Evolutionary conservation across 2,888 invertebrate species (phyloP), one percentile per base, ranked within the genome.

Genomic region (Cabera pusaria): DNA sequence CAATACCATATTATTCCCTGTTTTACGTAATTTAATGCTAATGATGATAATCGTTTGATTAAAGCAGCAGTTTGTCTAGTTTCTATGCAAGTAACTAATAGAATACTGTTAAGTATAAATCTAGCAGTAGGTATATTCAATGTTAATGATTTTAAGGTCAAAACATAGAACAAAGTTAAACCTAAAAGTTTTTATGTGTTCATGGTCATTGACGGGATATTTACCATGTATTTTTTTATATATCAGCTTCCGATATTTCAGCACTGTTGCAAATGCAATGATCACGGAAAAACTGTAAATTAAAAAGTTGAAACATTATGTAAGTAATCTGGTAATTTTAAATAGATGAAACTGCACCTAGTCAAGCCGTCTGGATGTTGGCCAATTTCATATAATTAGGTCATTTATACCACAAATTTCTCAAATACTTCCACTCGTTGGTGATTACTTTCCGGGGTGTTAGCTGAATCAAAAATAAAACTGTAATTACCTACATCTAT

Each of bases 321-420:
- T 49, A 59, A 55, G 55, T 58, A 55, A 60, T 58, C 50, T 54
- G 29, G 41, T 56, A 59, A 34, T 64, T 68, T 70, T 60, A 64
- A 65, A 68, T 64, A 67, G 56, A 64, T 49, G 63, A 60, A 68
- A 68, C 67, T 75, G 68, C 68, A 70, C 60, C 52, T 53, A 64
- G 61, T 58, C 44, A 51, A 52, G 48, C 48, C 35, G 26, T 52
- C 59, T 84, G 84, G 82, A 80, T 57, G 42, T 40, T 34, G 20
- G 74, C 84, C 84, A 84, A 72, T 57, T 68, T 64, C 44, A 49
- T 70, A 55, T 76, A 80, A 79, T 76, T 73, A 58, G 75, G 74
- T 71, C 73, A 70, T 73, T 72, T 74, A 71, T 71, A 69, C 68
- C 61, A 64, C 65, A 58, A 51, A 72, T 73, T 65, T 64, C 64